Conservation (phyloP, 2,888 invertebrate species). For the Nephrotoma flavescens region DNA sequence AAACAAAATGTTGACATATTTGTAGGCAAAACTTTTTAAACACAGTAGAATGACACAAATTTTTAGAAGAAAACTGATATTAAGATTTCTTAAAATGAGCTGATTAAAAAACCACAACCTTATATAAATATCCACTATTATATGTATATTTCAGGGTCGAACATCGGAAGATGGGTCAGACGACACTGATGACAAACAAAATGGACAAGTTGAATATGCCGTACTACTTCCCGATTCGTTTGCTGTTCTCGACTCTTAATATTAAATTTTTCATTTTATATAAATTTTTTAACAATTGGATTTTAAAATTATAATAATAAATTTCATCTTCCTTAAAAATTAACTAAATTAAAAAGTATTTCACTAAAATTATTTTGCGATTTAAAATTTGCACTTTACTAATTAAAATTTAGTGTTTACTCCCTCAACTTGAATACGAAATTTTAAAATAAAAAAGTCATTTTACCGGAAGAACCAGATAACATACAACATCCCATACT, state of each 20-base stretch:
- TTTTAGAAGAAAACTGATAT: no score
- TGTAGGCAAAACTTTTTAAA: background rate
- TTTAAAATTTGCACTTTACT: background rate
- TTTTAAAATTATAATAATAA: background rate
- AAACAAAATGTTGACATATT: no score
- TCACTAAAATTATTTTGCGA: background rate
- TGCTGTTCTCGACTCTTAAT: conserved; percentile 10
- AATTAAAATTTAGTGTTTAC: background rate
- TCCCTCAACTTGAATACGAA: background rate
- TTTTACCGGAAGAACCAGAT: background rate
- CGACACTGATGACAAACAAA: conserved; percentile 8
- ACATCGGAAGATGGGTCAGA: conserved; percentile 5
- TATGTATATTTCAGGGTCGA: background rate
- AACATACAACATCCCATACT: background rate
- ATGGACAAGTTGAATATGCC: conserved; percentile 11
- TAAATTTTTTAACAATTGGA: background rate
- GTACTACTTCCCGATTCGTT: conserved; percentile 11
- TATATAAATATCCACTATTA: background rate
- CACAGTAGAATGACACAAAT: background rate
- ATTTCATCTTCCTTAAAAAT: background rate
- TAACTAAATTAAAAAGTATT: background rate
- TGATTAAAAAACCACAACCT: no score
- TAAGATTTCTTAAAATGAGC: background rate
- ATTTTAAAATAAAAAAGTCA: background rate
- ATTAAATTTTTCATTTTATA: background rate